A percentile compares a stretch with the other conserved stretches of the same genome.
Conservation (phyloP, 2,888 invertebrate species). For the Alviniconcha strummeri region DNA sequence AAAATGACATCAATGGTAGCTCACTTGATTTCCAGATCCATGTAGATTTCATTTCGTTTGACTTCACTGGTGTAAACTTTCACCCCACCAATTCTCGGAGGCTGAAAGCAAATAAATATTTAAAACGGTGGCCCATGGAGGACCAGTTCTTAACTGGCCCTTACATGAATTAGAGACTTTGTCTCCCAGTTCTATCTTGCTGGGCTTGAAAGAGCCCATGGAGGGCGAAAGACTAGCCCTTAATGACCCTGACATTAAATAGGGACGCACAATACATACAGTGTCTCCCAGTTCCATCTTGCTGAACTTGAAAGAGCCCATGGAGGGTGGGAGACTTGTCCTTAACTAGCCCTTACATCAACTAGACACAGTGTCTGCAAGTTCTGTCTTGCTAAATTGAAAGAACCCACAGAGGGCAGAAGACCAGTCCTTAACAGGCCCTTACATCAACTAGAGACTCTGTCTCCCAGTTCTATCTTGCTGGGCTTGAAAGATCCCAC, state of each 20-base stretch:
- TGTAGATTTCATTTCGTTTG: slow-evolving; percentile 86
- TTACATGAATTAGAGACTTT: slow-evolving; percentile 81
- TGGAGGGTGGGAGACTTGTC: not conserved
- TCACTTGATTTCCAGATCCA: slow-evolving; percentile 96
- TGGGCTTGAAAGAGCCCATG: slow-evolving; percentile 94
- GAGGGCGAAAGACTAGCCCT: slow-evolving; percentile 85
- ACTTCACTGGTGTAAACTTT: slow-evolving; percentile 97
- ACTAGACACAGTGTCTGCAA: slow-evolving; percentile 91
- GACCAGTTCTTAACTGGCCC: not conserved
- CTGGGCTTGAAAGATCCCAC: slow-evolving; percentile 74
- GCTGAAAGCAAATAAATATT: slow-evolving; percentile 77
- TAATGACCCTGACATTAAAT: too few species aligned
- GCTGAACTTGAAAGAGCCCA: too few species aligned
- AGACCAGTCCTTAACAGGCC: not conserved
- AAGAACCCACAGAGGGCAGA: slow-evolving; percentile 78
- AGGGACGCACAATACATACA: too few species aligned
- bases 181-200: slow-evolving; percentile 94
- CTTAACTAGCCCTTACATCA: too few species aligned
- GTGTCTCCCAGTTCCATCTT: too few species aligned
- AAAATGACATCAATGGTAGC: slow-evolving; percentile 59
- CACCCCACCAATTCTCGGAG: slow-evolving; percentile 93
- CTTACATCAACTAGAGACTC: slow-evolving; percentile 81
- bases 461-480: slow-evolving; percentile 94
- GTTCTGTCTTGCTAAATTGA: slow-evolving; percentile 94
- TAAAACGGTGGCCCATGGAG: slow-evolving; percentile 5